These are phyloP conservation scores for Tortricodes alternella DNA, from an alignment of 2,888 invertebrate species.

Conservation along the genomic window DNA sequence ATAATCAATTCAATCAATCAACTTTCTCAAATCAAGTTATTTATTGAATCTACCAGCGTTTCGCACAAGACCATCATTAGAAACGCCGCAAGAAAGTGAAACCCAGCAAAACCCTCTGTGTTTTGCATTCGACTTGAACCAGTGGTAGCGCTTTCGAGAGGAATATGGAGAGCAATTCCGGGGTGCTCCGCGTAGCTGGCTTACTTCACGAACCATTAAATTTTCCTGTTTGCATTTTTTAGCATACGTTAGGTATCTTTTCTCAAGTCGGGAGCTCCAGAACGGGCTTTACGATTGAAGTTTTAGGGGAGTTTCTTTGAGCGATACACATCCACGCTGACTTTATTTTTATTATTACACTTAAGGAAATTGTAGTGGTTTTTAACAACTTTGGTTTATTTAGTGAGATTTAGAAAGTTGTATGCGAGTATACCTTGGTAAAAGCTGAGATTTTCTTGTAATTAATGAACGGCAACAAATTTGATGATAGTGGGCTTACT, in stretches of 20 bases:
- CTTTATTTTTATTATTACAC: conserved; percentile 41
- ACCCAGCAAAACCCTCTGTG: neutral
- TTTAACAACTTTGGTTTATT: neutral
- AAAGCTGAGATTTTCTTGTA: too few species aligned
- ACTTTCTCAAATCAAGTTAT: too few species aligned
- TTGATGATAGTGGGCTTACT: too few species aligned
- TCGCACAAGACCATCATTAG: neutral
- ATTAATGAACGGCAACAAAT: too few species aligned
- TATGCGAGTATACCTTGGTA: too few species aligned
- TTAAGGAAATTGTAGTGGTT: conserved; percentile 18
- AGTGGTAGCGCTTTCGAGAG: conserved; percentile 51
- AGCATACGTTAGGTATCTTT: conserved; percentile 70
- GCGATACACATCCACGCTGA: conserved; percentile 41
- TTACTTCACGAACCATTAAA: conserved; percentile 82
- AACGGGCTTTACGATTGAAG: conserved; percentile 72
- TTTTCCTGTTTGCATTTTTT: conserved; percentile 82
- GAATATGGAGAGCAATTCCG: conserved; percentile 67
- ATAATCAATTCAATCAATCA: too few species aligned
- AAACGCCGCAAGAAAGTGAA: neutral
- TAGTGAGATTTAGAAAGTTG: too few species aligned
- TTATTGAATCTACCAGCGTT: too few species aligned
- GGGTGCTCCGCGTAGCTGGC: conserved; percentile 66
- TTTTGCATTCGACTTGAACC: conserved; percentile 12
- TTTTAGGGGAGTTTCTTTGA: conserved; percentile 59
- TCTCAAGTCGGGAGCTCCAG: conserved; percentile 53